Evolutionary conservation across 2,113 vertebrate genomes (phyloP), one percentile per base, ranked within the genome.

Genomic region (Mohoua ochrocephala): DNA sequence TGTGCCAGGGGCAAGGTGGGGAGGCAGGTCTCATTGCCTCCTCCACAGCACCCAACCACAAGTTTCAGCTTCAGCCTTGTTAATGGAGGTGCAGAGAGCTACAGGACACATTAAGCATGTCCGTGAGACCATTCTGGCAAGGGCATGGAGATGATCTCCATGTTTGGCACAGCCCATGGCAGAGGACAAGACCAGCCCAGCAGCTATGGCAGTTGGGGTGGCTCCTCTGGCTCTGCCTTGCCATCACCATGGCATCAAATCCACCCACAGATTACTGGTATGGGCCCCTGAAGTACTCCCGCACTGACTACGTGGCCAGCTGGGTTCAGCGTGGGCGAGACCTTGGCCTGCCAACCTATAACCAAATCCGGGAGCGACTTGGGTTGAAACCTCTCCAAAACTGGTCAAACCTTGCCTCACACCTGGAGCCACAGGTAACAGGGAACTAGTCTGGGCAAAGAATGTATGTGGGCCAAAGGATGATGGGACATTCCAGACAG

Each of bases 221-320:
- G 59, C 41, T 73, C 8, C 30, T 69, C 45, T 3, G 1, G 20
- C 60, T 83, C 28, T 53, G 53, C 28, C 39, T 57, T 52, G n/a
- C 15, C 47, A 5, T 45, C 63, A 39, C 16, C 24, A 35, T 1
- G 1, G 35, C 41, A 50, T 65, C 3, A 1, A 44, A 68, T 42
- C 11, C 52, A 15, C 44, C 41, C 41, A 45, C 89, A 99, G 99
- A 99, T 97, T 99, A 98, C 96, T 99, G 99, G 99, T 99, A 99
- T 0, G 99, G 99, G 23, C 98, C 99, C 3, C 74, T 99, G 63
- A 98, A 96, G 65, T 99, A 98, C 94, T 98, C 99, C 16, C 98
- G 99, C 39, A 97, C 98, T 0, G 99, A 99, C 96, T 98, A 98
- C 1, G 97, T 99, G 68, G 99, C 99, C 54, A 92, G 97, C 91